A percentile compares a stretch with the other conserved stretches of the same genome.
Conservation (phyloP, 2,888 invertebrate species). For the Meloe dianella region DNA sequence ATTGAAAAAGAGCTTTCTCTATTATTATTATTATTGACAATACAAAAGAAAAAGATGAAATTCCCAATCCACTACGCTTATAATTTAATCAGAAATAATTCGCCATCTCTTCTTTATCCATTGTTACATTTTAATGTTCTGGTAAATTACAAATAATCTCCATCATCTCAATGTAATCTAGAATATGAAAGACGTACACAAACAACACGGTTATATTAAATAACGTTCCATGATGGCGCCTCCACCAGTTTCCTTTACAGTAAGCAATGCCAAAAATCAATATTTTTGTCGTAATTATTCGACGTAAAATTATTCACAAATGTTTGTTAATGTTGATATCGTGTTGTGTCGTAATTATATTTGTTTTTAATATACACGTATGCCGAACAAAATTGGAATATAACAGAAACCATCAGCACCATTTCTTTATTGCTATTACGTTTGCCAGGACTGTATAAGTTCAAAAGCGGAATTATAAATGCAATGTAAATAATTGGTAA, state of each 20-base stretch:
- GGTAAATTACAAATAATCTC: not conserved
- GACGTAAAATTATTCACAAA: too few species aligned
- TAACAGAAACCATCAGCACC: too few species aligned
- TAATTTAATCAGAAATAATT: not conserved
- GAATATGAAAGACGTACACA: not conserved
- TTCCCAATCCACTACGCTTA: not conserved
- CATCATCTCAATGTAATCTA: not conserved
- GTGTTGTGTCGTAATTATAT: conserved; percentile 29
- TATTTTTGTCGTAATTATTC: too few species aligned
- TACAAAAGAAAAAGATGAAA: too few species aligned
- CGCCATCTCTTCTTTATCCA: not conserved
- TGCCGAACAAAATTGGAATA: too few species aligned
- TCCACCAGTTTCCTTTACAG: not conserved
- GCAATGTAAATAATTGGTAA: conserved; percentile 38
- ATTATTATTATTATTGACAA: too few species aligned
- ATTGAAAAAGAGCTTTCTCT: too few species aligned
- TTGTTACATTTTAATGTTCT: not conserved
- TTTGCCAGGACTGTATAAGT: too few species aligned
- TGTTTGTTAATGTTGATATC: conserved; percentile 13
- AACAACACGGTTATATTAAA: not conserved
- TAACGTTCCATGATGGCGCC: not conserved
- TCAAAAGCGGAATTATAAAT: conserved; percentile 24
- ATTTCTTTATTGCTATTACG: too few species aligned
- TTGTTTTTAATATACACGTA: conserved; percentile 13
- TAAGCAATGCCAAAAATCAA: not conserved